Evolutionary conservation across 2,888 invertebrate genomes (phyloP).

Genomic region (Nomada fabriciana): DNA sequence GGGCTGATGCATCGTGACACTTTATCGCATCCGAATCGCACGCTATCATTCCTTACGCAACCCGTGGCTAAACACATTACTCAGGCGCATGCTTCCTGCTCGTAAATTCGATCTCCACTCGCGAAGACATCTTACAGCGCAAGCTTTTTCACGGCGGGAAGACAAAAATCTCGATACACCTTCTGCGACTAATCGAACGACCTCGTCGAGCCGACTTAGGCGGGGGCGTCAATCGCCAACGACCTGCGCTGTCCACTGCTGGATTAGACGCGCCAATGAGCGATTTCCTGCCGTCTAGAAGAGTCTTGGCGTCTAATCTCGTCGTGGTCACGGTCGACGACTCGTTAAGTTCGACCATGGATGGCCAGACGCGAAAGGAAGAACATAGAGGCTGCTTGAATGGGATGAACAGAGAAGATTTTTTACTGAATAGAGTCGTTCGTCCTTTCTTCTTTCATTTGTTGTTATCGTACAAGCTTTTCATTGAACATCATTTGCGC

Average conservation of each 20-base stretch:
- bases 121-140: constrained; percentile 8
- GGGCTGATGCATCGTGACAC: constrained; percentile 60
- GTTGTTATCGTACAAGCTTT: constrained; percentile 34
- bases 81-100: constrained; percentile 38
- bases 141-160: neutral
- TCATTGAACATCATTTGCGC: constrained; percentile 3
- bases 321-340: constrained; percentile 54
- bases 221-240: constrained; percentile 50
- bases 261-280: constrained; percentile 62
- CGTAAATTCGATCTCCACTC: constrained; percentile 48
- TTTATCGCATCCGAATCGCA: constrained; percentile 54
- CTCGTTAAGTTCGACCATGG: constrained; percentile 43
- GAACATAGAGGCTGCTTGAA: constrained; percentile 26
- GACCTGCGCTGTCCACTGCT: constrained; percentile 29
- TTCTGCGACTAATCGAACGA: constrained; percentile 38
- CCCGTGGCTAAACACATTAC: constrained; percentile 33
- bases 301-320: constrained; percentile 59
- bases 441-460: constrained; percentile 36
- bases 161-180: neutral
- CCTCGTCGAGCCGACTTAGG: neutral
- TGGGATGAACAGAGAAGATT: constrained; percentile 34
- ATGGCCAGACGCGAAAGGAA: constrained; percentile 34
- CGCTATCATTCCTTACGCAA: constrained; percentile 51
- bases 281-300: constrained; percentile 58
- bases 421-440: constrained; percentile 38